phyloP scores from a whole-genome alignment of 2,797 vertebrate genomes.

The Gallinago nigripennis region DNA sequence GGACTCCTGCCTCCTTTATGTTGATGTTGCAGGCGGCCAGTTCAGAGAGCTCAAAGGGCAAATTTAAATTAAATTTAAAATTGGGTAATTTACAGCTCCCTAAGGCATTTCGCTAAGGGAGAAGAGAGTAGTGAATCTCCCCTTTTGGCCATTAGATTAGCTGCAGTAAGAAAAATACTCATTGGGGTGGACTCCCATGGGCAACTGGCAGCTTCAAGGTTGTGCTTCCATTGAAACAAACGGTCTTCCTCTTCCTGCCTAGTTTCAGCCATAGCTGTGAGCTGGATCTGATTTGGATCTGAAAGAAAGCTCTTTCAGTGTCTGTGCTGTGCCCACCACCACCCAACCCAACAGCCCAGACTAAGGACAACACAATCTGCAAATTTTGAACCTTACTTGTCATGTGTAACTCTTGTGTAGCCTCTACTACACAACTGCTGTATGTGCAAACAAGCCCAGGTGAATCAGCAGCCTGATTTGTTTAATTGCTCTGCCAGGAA shows the following conservation, averaged over 20 bases:
- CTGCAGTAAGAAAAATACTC: neutral
- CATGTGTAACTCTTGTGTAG: neutral
- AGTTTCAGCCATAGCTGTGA: neutral
- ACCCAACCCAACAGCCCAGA: neutral
- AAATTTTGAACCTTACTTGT: neutral
- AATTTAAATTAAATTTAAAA: neutral
- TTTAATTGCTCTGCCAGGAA: neutral
- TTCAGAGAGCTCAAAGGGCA: neutral
- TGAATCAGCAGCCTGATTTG: neutral
- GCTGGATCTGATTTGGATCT: neutral
- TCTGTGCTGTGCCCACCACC: neutral
- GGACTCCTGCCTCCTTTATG: neutral
- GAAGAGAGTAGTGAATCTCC: neutral
- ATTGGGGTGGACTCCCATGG: neutral
- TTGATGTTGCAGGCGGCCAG: neutral
- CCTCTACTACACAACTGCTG: rapidly evolving
- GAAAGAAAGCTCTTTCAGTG: neutral
- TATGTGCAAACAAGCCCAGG: neutral
- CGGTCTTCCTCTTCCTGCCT: neutral
- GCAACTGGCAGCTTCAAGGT: neutral
- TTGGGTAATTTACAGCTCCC: rapidly evolving
- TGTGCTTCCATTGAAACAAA: neutral
- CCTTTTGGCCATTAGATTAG: neutral
- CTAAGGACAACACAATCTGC: neutral
- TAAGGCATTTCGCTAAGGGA: neutral